Base-by-base conservation (phyloP, 2,113 vertebrate genomes). In the Platysternon megacephalum region DNA sequence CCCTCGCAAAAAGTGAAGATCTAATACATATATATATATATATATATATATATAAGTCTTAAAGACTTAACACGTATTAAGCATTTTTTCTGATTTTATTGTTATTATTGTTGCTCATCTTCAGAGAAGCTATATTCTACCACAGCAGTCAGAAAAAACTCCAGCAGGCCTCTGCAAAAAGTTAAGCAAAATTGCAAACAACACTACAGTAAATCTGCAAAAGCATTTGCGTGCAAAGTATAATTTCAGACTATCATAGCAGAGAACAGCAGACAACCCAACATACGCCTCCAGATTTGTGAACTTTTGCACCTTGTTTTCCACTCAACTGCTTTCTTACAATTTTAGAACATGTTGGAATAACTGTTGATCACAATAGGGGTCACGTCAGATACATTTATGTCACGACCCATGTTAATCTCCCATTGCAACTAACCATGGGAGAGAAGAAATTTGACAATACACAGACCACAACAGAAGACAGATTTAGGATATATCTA, bases 301-400 rank as follows among this genome's bases (percentile, higher is more conserved):
- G 85, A 97, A 79, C 58, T 93, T 95, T 78, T 84, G n/a, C 91
- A 88, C 29, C 94, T 93, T 19, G 9, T 81, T 96, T 42, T 88
- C 35, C 13, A 56, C 89, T 78, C 94, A 94, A 89, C 44, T 2
- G 11, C 35, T 72, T 93, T 90, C 84, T 91, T 58, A 84, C 2
- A 84, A 68, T 79, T 90, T 93, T 55, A 94, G 76, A 94, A 93
- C 65, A 56, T 88, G 35, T 39, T 87, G 61, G 44, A 94, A 91
- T 82, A 3, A 56, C 84, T 26, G 78, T 53, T 84, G 24, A 82
- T 92, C 85, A 87, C 58, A 52, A 51, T 35, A 93, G 83, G 6
- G 13, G n/a, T 29, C 78, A 79, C 5, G 16, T 49, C 42, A 49
- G 44, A 49, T 48, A 49, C 12, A 49, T 49, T 32, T 49, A 79